phyloP scores from a whole-genome alignment of 2,797 vertebrate species.

The Sebastes wilsoni region DNA sequence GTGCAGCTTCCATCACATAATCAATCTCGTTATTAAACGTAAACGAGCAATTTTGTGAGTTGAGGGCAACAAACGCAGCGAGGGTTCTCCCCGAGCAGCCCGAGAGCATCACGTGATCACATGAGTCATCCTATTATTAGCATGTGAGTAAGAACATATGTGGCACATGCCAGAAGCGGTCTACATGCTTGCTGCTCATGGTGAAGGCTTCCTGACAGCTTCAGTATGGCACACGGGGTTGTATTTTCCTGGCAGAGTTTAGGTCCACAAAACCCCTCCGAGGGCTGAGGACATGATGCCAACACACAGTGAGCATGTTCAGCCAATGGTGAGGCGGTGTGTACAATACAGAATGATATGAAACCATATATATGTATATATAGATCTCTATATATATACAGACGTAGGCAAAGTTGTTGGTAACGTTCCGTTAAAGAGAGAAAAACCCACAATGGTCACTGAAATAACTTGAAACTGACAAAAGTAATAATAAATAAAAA shows the following conservation, averaged over 20 bases:
- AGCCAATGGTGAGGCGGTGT: conserved; percentile 21
- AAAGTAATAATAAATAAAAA: no score
- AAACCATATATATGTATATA: no score
- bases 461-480: no score
- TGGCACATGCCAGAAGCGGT: conserved; percentile 60
- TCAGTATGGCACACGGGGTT: conserved; percentile 28
- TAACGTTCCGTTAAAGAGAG: no score
- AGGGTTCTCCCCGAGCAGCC: conserved; percentile 11
- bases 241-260: conserved; percentile 60
- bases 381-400: rapidly evolving
- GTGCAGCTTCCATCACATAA: neutral
- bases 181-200: conserved; percentile 30
- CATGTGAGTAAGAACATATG: conserved; percentile 58
- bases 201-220: conserved; percentile 55
- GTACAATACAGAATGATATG: no score
- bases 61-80: neutral
- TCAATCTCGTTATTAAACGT: neutral
- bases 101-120: conserved; percentile 27
- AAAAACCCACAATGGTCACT: no score
- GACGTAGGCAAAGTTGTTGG: no score
- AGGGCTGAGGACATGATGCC: conserved; percentile 31
- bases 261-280: conserved; percentile 38
- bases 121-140: conserved; percentile 62
- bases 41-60: conserved; percentile 2
- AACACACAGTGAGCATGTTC: conserved; percentile 27